Evolutionary conservation across 1,140 invertebrate genomes (phyloP), one percentile per base, ranked within the genome.

Genomic region (Caenorhabditis brenneri): DNA sequence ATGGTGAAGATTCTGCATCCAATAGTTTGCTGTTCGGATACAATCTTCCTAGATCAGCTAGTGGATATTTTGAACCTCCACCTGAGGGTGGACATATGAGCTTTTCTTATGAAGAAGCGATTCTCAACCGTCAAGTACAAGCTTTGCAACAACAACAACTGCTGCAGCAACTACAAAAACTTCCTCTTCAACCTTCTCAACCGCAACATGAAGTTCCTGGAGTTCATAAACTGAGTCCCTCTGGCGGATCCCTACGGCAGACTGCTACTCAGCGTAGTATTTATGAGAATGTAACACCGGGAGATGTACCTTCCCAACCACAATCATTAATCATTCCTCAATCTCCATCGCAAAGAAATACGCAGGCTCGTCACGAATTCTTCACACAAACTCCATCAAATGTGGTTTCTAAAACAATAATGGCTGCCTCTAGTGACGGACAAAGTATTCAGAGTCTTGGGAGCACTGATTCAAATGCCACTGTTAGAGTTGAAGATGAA

Each of bases 11-110:
- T 16, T 39, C 60, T 9, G 58, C 65, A 39, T 60, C 49, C 1
- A 78, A 27, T 31, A 36, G 46, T 24, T 79, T 58, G 29, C 10
- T 69, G 6, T 24, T 74, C 1, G 60, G 42, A 27, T 65, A 74
- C 15, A 46, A 46, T n/a, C 69, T 83, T 24, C 83, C 83, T 4
- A 15, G 83, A 31, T 55, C 46, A 48, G 83, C 83, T n/a, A 79
- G 74, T 60, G 83, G 83, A 24, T 84, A 84, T 42, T 78, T 84
- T 31, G 83, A 84, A 31, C 49, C 60, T 9, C 55, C 55, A n/a
- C 81, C 55, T 5, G 81, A 82, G 16, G 39, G 19, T 10, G 22
- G 42, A 0, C 36, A 31, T 5, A 80, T 80, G 79, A 69, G 46
- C n/a, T 27, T 42, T 10, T 60, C 81, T 31, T 46, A 48, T 29